A percentile compares a stretch with the other conserved stretches of the same genome.
These are phyloP conservation scores for Oligia latruncula DNA, from an alignment of 2,888 invertebrate genomes.

Conservation along the genomic window DNA sequence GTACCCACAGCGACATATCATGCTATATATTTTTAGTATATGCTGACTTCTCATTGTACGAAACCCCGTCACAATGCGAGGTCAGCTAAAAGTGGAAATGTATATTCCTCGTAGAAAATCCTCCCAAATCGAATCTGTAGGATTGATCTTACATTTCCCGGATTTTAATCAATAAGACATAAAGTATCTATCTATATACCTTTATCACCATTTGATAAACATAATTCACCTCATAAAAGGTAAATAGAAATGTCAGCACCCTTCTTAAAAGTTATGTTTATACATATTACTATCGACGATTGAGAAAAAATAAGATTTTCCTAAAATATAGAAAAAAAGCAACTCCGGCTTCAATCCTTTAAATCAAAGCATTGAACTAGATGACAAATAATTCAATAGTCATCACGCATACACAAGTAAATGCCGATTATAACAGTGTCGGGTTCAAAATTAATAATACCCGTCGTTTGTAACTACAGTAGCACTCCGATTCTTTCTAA, in stretches of 20 bases:
- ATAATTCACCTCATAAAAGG: background rate
- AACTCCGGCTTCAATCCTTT: background rate
- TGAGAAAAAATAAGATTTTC: background rate
- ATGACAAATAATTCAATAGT: background rate
- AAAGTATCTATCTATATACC: background rate
- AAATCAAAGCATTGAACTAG: background rate
- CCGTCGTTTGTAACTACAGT: conserved; percentile 3
- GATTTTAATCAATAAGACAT: background rate
- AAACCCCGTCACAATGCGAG: no score
- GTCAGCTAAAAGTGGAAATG: no score
- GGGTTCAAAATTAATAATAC: background rate
- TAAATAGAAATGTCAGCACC: no score
- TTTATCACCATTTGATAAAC: background rate
- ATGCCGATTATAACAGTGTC: conserved; percentile 12
- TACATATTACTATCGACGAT: no score
- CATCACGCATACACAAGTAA: conserved; percentile 1
- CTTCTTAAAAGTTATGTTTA: no score
- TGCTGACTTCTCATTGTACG: no score
- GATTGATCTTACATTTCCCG: background rate
- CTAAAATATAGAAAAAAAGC: background rate
- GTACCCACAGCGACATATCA: no score
- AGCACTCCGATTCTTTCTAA: conserved; percentile 37
- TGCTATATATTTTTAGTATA: no score
- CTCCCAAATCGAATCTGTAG: background rate
- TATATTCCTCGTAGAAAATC: background rate